phyloP scores from a whole-genome alignment of 35 echinoderm and acorn worm genomes.

The Anneissia japonica region DNA sequence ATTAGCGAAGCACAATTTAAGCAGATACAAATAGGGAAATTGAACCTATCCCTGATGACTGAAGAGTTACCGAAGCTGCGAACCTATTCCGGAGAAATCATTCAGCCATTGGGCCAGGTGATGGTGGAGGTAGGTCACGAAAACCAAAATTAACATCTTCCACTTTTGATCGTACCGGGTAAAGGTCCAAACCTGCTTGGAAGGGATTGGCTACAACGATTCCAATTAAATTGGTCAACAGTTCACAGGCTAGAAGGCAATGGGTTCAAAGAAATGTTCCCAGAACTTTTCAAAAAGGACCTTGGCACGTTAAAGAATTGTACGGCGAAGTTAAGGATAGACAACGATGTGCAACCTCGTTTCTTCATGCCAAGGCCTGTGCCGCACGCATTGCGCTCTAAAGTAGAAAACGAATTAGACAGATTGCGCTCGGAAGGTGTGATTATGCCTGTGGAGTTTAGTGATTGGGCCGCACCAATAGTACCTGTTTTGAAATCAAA shows the following conservation, averaged over 20 bases:
- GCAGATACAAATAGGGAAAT: too few species aligned
- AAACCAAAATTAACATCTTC: neutral
- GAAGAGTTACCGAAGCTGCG: neutral
- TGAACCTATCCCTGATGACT: too few species aligned
- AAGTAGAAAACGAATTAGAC: conserved; percentile 37
- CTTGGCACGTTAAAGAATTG: conserved; percentile 17
- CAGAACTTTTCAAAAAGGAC: conserved; percentile 14
- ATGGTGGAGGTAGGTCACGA: conserved; percentile 3
- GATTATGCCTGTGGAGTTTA: conserved; percentile 22
- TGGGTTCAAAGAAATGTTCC: neutral
- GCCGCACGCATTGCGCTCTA: conserved; percentile 15
- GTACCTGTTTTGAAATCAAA: conserved; percentile 41
- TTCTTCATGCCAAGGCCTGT: conserved; percentile 20
- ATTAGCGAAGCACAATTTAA: too few species aligned
- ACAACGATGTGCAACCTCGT: neutral
- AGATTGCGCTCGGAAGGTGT: conserved; percentile 18
- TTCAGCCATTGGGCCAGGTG: neutral
- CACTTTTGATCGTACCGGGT: neutral
- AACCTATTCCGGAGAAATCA: neutral
- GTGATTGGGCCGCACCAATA: conserved; percentile 55
- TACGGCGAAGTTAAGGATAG: conserved; percentile 5
- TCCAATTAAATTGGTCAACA: conserved; percentile 10
- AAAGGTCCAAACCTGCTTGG: conserved; percentile 7
- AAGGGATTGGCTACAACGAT: conserved; percentile 23
- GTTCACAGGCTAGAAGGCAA: neutral